Evolutionary conservation across 1,140 invertebrate genomes (phyloP), one percentile per base, ranked within the genome.

Genomic region (Sweltsa coloradensis): DNA sequence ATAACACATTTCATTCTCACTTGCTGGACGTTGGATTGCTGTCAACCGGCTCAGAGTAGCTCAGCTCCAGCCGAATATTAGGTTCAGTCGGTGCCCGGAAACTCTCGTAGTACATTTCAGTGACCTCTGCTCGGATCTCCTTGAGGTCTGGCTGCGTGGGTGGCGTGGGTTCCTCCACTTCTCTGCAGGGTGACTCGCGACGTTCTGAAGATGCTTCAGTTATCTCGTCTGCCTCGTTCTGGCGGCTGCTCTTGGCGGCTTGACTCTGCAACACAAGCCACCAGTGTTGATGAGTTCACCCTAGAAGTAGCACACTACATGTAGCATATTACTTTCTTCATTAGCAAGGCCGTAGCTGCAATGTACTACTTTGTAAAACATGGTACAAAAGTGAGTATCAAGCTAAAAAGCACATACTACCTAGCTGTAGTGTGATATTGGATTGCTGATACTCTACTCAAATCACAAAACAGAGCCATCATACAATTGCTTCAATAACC

Each of bases 31-130:
- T 18, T 45, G 51, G 37, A 22, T 47, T 31, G 40, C 52, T n/a
- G 23, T 51, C 54, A 7, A 57, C 25, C 11, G 26, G 13, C 2
- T 6, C 29, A 14, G 41, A 57, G 34, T 63, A 43, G 3, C 47
- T 54, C 16, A 71, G 54, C 22, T 62, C 50, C n/a, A 76, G 50
- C 18, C 59, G 47, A 5, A 76, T 57, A 18, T 60, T 53, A 7
- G 71, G 72, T 47, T 75, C 72, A 24, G 66, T 69, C 0, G 71
- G 68, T 22, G 65, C 60, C 50, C 62, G 56, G 24, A 72, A 65
- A 34, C 67, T 57, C 25, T 67, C 59, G 4, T 57, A 51, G 34
- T 68, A 63, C 24, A 64, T 58, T 16, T 55, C 51, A 9, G 50
- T 51, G 2, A 68, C 45, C 18, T 59, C 57, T 6, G 53, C 47